Conservation (phyloP, 2,113 vertebrate species). For the Pitta sordida region DNA sequence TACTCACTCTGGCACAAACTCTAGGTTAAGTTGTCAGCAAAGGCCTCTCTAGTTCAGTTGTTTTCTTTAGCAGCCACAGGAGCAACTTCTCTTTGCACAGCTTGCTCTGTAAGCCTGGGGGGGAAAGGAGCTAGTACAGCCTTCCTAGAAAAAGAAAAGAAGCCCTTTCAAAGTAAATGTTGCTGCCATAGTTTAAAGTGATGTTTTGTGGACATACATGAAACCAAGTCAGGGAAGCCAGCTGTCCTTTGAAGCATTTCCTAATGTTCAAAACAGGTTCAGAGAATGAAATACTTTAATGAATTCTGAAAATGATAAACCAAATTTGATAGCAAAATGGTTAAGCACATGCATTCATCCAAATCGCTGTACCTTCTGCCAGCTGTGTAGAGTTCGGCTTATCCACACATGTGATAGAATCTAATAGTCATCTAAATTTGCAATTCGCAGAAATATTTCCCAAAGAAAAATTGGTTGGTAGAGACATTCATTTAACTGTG, state of each 20-base stretch:
- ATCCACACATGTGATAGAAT: not conserved
- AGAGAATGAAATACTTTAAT: not conserved
- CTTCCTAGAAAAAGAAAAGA: slow-evolving; percentile 6
- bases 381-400: not conserved
- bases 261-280: slow-evolving; percentile 2
- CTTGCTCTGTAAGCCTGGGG: not conserved
- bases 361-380: not conserved
- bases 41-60: not conserved
- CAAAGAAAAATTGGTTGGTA: not conserved
- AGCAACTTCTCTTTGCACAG: not conserved
- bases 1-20: not conserved
- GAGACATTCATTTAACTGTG: not conserved
- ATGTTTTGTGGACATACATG: not conserved
- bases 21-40: not conserved
- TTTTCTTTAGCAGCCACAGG: not conserved
- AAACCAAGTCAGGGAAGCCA: not conserved
- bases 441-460: not conserved
- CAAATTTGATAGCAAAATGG: slow-evolving; percentile 14
- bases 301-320: slow-evolving; percentile 1
- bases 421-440: not conserved
- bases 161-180: not conserved
- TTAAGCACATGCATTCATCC: not conserved
- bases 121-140: not conserved
- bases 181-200: not conserved
- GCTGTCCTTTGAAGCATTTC: not conserved